Conservation (phyloP, 2,797 vertebrate species). For the Sebastes melanostomus region DNA sequence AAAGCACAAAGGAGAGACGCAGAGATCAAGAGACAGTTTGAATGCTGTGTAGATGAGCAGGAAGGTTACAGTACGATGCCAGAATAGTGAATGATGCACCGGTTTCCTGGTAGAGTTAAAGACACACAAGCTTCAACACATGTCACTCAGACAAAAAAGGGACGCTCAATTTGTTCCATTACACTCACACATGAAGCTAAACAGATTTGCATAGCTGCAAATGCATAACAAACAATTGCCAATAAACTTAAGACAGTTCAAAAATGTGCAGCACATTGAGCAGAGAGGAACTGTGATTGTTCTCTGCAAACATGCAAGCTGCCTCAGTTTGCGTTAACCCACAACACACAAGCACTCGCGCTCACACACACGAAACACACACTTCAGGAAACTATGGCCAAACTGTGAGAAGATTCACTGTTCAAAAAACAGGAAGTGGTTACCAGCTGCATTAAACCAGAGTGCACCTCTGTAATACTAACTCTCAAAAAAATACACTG, state of each 20-base stretch:
- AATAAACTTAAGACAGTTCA: not conserved
- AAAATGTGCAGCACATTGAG: conserved; percentile 31
- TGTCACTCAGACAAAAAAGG: not conserved
- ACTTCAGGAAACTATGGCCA: conserved; percentile 78
- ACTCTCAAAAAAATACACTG: conserved; percentile 50
- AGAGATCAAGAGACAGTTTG: conserved; percentile 24
- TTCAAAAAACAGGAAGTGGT: conserved; percentile 83
- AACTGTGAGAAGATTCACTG: conserved; percentile 82
- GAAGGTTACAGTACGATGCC: conserved; percentile 7
- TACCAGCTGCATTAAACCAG: conserved; percentile 76
- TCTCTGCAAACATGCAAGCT: conserved; percentile 63
- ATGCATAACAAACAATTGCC: too few relatives aligned
- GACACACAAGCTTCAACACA: conserved; percentile 28
- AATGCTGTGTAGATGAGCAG: conserved; percentile 14
- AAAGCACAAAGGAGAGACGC: conserved; percentile 27
- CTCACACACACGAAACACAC: conserved; percentile 66
- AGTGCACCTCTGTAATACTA: conserved; percentile 63
- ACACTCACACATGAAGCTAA: conserved; percentile 11
- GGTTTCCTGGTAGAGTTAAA: conserved; percentile 21
- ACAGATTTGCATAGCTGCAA: not conserved
- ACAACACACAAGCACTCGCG: conserved; percentile 57
- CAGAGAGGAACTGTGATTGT: conserved; percentile 79
- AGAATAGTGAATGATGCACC: conserved; percentile 17
- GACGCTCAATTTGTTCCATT: conserved; percentile 13
- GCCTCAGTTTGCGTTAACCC: conserved; percentile 65